Percentiles rank a stretch among this genome's conserved stretches.
Conservation (phyloP, 2,888 invertebrate species). For the Falcaria lacertinaria region DNA sequence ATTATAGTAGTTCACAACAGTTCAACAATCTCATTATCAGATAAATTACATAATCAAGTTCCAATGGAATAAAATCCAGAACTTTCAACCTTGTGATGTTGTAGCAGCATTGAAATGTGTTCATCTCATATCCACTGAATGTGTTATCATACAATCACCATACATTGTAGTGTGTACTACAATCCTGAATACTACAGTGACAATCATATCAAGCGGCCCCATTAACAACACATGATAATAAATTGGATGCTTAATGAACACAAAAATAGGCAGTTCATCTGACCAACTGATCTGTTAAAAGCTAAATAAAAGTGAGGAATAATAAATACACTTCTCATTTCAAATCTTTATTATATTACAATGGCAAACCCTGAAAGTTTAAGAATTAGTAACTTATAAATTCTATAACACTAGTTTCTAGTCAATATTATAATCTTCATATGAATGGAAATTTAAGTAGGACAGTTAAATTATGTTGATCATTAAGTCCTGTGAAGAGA, state of each 20-base stretch:
- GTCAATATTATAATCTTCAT: no score
- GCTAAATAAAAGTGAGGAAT: conserved; percentile 24
- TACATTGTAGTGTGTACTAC: conserved; percentile 19
- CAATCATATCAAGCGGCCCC: conserved; percentile 40
- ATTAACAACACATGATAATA: conserved; percentile 27
- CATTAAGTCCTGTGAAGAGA: no score
- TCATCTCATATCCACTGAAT: conserved; percentile 26
- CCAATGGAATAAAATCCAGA: conserved; percentile 4
- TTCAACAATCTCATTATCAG: conserved; percentile 6
- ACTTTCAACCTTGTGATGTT: conserved; percentile 9
- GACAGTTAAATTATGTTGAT: no score
- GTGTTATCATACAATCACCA: conserved; percentile 42
- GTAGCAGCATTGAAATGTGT: conserved; percentile 12
- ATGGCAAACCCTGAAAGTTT: conserved; percentile 16
- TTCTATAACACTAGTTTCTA: not conserved
- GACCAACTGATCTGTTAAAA: conserved; percentile 14
- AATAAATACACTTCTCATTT: conserved; percentile 48
- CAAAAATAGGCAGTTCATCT: conserved; percentile 22
- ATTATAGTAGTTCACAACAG: conserved; percentile 4
- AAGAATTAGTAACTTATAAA: no score
- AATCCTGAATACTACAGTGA: conserved; percentile 20
- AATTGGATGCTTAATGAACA: conserved; percentile 9
- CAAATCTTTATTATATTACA: conserved; percentile 41
- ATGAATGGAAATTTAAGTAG: no score
- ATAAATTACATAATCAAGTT: conserved; percentile 8